Evolutionary conservation across 30 jellyfish, hydroid and myxozoan genomes (phyloP).

Genomic region (Rhopilema esculentum): DNA sequence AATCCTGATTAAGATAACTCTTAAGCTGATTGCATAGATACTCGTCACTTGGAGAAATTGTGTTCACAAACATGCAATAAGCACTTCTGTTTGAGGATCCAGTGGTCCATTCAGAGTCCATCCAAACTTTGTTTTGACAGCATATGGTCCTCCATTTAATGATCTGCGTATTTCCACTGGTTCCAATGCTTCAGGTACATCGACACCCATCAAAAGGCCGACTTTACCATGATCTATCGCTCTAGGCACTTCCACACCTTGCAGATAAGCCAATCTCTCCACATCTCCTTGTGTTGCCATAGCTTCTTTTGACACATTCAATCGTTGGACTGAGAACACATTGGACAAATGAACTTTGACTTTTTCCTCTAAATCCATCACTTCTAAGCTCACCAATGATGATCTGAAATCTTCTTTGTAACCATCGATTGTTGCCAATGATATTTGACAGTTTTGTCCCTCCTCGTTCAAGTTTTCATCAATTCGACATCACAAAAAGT

Average conservation of each 20-base stretch:
- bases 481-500: slow-evolving; percentile 38
- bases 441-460: slow-evolving; percentile 1
- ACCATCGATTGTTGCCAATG: slow-evolving; percentile 25
- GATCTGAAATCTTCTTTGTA: background rate
- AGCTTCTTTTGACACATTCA: slow-evolving; percentile 5
- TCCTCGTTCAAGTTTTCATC: slow-evolving; percentile 17
- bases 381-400: slow-evolving; percentile 15
- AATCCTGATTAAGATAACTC: slow-evolving; percentile 44
- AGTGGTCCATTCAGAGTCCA: slow-evolving; percentile 75
- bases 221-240: slow-evolving; percentile 3
- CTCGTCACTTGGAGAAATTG: slow-evolving; percentile 1
- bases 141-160: slow-evolving; percentile 58
- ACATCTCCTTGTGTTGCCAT: slow-evolving; percentile 17
- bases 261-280: slow-evolving; percentile 12
- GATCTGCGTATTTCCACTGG: slow-evolving; percentile 36
- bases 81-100: background rate
- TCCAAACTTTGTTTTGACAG: slow-evolving; percentile 62
- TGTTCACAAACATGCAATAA: background rate
- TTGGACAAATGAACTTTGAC: slow-evolving; percentile 5
- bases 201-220: slow-evolving; percentile 39
- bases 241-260: slow-evolving; percentile 4
- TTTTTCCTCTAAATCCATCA: background rate
- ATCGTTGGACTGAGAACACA: background rate
- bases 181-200: slow-evolving; percentile 68
- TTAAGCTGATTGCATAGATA: slow-evolving; percentile 22